Evolutionary conservation across 2,113 vertebrate genomes (phyloP).

Genomic region (Sclerurus mexicanus): DNA sequence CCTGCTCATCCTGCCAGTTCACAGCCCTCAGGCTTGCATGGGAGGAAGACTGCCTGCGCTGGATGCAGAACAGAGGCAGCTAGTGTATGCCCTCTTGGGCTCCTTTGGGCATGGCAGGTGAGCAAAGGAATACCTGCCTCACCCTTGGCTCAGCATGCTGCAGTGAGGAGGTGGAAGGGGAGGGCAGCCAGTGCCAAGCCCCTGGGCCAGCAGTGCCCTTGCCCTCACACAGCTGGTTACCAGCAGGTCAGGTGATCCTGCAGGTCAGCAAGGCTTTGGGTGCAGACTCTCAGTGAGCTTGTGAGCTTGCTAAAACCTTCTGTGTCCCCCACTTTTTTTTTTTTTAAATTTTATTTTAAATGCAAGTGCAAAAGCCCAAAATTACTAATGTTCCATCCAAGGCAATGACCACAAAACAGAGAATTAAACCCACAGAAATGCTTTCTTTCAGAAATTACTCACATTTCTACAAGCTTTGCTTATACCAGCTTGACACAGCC

Average conservation of each 20-base stretch:
- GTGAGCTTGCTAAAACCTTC: not conserved
- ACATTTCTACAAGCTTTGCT: conserved; percentile 58
- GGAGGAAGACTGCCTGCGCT: not conserved
- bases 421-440: conserved; percentile 60
- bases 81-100: rapidly evolving
- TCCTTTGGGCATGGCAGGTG: not conserved
- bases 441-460: conserved; percentile 54
- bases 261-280: not conserved
- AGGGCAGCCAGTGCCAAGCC: not conserved
- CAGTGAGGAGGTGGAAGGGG: not conserved
- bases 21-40: not conserved
- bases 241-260: not conserved
- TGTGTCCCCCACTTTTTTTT: not conserved
- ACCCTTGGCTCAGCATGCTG: rapidly evolving
- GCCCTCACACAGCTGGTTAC: not conserved
- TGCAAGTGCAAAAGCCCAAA: conserved; percentile 50
- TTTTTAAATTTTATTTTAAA: not conserved
- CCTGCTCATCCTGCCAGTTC: not conserved
- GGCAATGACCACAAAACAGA: conserved; percentile 50
- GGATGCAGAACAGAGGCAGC: rapidly evolving
- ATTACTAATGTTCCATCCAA: conserved; percentile 37
- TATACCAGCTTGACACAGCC: conserved; percentile 50
- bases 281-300: not conserved
- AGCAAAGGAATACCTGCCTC: rapidly evolving
- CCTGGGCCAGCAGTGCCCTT: not conserved